These are phyloP conservation scores for Poeciliopsis paucimaculata DNA, from an alignment of 2,797 vertebrate species.

Conservation along the genomic window DNA sequence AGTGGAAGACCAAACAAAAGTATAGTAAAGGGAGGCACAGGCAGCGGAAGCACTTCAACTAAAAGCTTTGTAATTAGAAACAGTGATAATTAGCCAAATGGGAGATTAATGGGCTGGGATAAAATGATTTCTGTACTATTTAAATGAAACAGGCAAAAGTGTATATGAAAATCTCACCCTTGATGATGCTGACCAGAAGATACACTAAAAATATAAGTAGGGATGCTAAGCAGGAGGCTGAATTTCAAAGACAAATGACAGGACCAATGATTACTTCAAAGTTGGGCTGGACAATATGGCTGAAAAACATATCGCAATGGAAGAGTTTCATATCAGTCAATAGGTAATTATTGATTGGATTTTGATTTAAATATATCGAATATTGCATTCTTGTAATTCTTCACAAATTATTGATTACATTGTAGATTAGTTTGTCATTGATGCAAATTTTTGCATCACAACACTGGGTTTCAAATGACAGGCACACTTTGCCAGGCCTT, in stretches of 20 bases:
- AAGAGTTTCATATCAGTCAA: too few species aligned
- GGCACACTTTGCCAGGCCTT: too few species aligned
- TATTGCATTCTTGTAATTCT: too few species aligned
- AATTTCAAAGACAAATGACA: slow-evolving; percentile 9
- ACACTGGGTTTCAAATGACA: too few species aligned
- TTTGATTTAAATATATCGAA: too few species aligned
- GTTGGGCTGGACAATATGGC: too few species aligned
- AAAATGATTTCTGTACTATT: slow-evolving; percentile 58
- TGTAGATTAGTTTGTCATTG: too few species aligned
- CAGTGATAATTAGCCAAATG: slow-evolving; percentile 76
- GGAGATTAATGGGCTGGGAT: slow-evolving; percentile 63
- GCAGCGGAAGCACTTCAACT: slow-evolving; percentile 48
- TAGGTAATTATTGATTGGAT: too few species aligned
- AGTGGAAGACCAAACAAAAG: background rate
- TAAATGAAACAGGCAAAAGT: slow-evolving; percentile 45
- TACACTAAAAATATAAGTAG: slow-evolving; percentile 44
- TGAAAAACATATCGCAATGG: too few species aligned
- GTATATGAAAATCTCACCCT: slow-evolving; percentile 43
- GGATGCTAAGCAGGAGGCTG: slow-evolving; percentile 10
- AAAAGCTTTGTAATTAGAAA: slow-evolving; percentile 72
- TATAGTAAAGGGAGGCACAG: slow-evolving; percentile 19
- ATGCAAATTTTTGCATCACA: too few species aligned
- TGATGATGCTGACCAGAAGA: slow-evolving; percentile 37
- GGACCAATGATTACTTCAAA: slow-evolving; percentile 24
- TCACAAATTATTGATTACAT: too few species aligned